Conservation (phyloP, 2,797 vertebrate species). For the Macropus fuliginosus region DNA sequence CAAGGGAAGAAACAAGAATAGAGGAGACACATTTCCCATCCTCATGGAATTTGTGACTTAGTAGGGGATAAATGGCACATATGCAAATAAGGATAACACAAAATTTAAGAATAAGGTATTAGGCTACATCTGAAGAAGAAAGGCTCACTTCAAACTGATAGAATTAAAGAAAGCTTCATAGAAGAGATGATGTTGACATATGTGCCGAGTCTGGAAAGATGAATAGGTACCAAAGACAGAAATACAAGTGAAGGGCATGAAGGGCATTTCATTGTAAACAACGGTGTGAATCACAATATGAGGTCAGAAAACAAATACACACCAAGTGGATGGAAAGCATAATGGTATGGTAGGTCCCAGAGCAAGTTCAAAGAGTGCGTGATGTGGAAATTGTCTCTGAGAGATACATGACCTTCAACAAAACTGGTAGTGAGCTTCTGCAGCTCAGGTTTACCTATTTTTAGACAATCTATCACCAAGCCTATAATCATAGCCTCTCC, state of each 20-base stretch:
- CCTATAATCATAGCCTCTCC: not conserved
- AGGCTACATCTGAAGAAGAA: not conserved
- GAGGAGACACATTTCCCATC: not conserved
- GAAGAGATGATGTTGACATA: not conserved
- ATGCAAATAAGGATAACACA: not conserved
- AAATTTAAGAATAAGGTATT: not conserved
- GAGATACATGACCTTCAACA: not conserved
- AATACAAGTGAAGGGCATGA: not conserved
- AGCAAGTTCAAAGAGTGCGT: not conserved
- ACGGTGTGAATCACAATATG: not conserved
- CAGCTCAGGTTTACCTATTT: not conserved
- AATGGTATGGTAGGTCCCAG: not conserved
- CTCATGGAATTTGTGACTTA: not conserved
- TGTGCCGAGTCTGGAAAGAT: not conserved
- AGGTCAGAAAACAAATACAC: not conserved
- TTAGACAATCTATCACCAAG: not conserved
- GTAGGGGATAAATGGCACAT: not conserved
- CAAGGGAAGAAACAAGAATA: not conserved
- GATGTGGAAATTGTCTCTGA: not conserved
- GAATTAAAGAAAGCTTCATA: not conserved
- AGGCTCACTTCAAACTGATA: not conserved
- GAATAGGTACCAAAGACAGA: not conserved
- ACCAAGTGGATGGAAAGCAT: not conserved
- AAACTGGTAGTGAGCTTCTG: not conserved
- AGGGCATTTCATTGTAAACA: not conserved